These are phyloP conservation scores for Serripes groenlandicus DNA, from an alignment of 2,888 invertebrate genomes.

Conservation along the genomic window DNA sequence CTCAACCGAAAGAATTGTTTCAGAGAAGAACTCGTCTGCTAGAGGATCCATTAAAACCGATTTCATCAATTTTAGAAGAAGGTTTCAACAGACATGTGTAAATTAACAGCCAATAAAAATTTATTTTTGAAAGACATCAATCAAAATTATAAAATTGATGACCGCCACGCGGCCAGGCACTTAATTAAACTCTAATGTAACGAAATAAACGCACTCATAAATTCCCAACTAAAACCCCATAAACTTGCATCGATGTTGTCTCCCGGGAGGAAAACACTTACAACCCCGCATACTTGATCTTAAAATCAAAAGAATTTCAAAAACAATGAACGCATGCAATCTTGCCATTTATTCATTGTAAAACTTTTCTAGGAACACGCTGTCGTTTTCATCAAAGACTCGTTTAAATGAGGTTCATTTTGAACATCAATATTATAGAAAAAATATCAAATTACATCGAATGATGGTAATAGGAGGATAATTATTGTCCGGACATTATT, in stretches of 20 bases:
- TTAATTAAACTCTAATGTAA: constrained; percentile 66
- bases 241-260: constrained; percentile 43
- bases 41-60: constrained; percentile 9
- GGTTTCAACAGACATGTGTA: constrained; percentile 7
- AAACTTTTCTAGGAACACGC: background rate
- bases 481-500: no score
- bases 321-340: constrained; percentile 44
- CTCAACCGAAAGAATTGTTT: background rate
- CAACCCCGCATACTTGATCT: constrained; percentile 35
- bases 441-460: no score
- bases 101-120: constrained; percentile 25
- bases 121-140: constrained; percentile 48
- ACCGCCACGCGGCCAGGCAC: constrained; percentile 28
- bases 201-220: constrained; percentile 47
- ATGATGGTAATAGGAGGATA: no score
- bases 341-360: background rate
- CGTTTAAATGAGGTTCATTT: no score
- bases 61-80: constrained; percentile 23
- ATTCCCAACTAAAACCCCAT: constrained; percentile 52
- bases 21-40: background rate
- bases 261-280: constrained; percentile 36
- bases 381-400: background rate
- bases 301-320: constrained; percentile 47
- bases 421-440: no score
- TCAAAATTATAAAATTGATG: constrained; percentile 43